phyloP scores from a whole-genome alignment of 2,888 invertebrate species.

The Allophyes oxyacanthae region DNA sequence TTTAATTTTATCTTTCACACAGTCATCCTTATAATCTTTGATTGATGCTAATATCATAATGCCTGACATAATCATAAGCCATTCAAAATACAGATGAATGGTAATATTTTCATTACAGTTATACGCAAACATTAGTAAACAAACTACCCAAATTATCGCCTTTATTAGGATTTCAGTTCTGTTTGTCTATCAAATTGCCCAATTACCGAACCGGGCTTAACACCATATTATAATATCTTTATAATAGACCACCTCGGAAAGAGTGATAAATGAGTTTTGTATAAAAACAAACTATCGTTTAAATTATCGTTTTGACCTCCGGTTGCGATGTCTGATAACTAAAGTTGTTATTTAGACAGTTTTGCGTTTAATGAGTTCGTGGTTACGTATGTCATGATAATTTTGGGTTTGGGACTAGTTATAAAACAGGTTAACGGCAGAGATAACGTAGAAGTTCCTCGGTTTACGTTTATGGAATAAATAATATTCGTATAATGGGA shows the following conservation, averaged over 20 bases:
- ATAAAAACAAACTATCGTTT: slow-evolving; percentile 44
- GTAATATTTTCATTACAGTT: slow-evolving; percentile 19
- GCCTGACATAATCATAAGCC: slow-evolving; percentile 27
- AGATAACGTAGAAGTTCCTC: not conserved
- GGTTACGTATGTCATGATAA: slow-evolving; percentile 14
- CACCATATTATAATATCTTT: slow-evolving; percentile 55
- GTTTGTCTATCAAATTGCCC: slow-evolving; percentile 38
- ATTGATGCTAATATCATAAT: slow-evolving; percentile 38
- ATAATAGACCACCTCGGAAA: slow-evolving; percentile 56
- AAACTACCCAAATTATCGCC: slow-evolving; percentile 16
- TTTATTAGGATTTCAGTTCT: slow-evolving; percentile 18
- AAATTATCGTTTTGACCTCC: slow-evolving; percentile 28
- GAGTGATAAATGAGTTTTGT: slow-evolving; percentile 50
- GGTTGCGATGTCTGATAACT: slow-evolving; percentile 28
- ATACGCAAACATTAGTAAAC: slow-evolving; percentile 12
- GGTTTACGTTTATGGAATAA: slow-evolving; percentile 2
- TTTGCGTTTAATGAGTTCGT: slow-evolving; percentile 19
- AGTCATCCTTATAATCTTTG: slow-evolving; percentile 29
- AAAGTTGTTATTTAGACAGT: slow-evolving; percentile 28
- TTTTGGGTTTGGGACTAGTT: slow-evolving; percentile 13
- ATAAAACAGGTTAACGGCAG: slow-evolving; percentile 15
- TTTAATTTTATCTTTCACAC: not conserved
- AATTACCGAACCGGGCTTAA: slow-evolving; percentile 29
- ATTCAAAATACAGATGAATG: not conserved
- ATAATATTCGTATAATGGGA: not conserved